A percentile compares a stretch with the other conserved stretches of the same genome.
phyloP scores from a whole-genome alignment of 2,888 invertebrate species.

The Agrochola lota region DNA sequence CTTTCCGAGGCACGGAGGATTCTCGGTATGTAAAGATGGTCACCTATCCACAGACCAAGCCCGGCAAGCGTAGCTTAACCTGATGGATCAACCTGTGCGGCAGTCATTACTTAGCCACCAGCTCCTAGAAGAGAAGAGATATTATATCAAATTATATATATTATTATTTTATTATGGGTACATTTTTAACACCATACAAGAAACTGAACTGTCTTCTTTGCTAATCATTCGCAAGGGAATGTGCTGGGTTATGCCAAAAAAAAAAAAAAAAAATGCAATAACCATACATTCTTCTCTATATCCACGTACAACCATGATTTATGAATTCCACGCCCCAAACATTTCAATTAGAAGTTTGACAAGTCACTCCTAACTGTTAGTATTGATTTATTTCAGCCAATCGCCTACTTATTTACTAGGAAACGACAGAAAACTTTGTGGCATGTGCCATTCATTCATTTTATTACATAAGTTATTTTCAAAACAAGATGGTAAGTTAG shows the following conservation, averaged over 20 bases:
- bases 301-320: constrained; percentile 76
- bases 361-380: constrained; percentile 75
- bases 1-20: too few relatives aligned
- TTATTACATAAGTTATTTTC: constrained; percentile 25
- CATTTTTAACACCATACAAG: background rate
- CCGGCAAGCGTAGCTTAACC: too few relatives aligned
- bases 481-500: constrained; percentile 8
- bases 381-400: constrained; percentile 75
- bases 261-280: background rate
- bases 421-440: constrained; percentile 45
- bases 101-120: too few relatives aligned
- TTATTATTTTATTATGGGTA: too few relatives aligned
- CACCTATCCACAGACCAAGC: too few relatives aligned
- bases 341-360: constrained; percentile 84
- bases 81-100: too few relatives aligned
- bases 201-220: background rate
- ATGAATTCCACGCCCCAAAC: constrained; percentile 76
- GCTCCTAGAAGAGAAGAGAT: too few relatives aligned
- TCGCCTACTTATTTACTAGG: constrained; percentile 50
- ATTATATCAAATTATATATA: background rate
- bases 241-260: too few relatives aligned
- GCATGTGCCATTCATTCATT: constrained; percentile 28
- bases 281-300: constrained; percentile 51
- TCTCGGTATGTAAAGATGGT: too few relatives aligned
- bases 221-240: too few relatives aligned